These are phyloP conservation scores for Sitta europaea DNA, from an alignment of 2,113 vertebrate species.

Conservation along the genomic window DNA sequence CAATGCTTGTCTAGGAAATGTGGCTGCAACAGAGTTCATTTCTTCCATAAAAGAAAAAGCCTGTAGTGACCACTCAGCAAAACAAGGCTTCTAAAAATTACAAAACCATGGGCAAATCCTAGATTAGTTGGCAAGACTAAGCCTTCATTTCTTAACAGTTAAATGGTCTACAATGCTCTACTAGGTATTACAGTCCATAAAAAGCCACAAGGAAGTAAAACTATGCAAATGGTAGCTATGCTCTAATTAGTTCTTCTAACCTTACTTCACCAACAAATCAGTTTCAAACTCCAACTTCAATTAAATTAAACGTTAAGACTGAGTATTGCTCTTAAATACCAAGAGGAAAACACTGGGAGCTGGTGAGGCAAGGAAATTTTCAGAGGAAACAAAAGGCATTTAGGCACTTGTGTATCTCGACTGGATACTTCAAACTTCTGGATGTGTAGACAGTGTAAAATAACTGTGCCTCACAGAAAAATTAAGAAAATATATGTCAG, in stretches of 20 bases:
- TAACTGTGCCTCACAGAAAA: neutral
- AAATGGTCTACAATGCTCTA: neutral
- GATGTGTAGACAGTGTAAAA: neutral
- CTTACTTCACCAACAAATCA: neutral
- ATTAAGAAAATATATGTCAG: neutral
- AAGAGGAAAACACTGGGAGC: neutral
- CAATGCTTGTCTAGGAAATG: neutral
- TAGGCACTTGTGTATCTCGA: neutral
- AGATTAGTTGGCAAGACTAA: neutral
- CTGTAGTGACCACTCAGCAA: neutral
- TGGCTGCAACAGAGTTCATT: accelerated
- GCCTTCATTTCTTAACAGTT: neutral
- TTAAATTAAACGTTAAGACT: neutral
- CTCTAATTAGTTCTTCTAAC: neutral
- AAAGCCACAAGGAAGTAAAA: neutral
- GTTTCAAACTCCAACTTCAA: neutral
- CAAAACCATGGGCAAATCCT: neutral
- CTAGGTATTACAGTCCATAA: neutral
- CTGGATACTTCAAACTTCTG: neutral
- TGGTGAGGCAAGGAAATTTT: neutral
- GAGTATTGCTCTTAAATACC: neutral
- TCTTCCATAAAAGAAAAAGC: neutral
- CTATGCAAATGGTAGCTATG: neutral
- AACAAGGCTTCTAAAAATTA: neutral
- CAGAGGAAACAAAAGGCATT: neutral